These are phyloP conservation scores for Paramuricea clavata DNA, from an alignment of 92 coral and sea anemone species.

Conservation along the genomic window DNA sequence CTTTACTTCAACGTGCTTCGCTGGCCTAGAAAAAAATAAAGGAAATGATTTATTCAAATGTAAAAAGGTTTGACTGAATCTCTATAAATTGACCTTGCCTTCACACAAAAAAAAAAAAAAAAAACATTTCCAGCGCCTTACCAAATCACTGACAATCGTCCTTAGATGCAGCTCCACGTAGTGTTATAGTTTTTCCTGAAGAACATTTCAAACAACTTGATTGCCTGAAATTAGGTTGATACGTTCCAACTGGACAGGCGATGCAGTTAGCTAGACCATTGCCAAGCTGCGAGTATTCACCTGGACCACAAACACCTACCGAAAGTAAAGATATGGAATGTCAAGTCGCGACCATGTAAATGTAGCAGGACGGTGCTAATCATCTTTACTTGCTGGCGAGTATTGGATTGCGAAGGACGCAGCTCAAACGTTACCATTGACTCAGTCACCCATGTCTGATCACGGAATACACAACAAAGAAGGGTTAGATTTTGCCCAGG, in stretches of 20 bases:
- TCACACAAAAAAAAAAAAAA: too few species aligned
- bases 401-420: too few species aligned
- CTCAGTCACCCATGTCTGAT: background rate
- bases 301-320: constrained; percentile 87
- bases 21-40: background rate
- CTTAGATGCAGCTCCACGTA: constrained; percentile 72
- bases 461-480: background rate
- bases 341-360: too few species aligned
- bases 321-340: background rate
- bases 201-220: constrained; percentile 82
- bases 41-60: too few species aligned
- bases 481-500: background rate
- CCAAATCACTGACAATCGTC: constrained; percentile 69
- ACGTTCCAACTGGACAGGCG: constrained; percentile 88
- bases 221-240: constrained; percentile 83
- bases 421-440: too few species aligned
- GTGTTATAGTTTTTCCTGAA: constrained; percentile 74
- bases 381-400: background rate
- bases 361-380: background rate
- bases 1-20: background rate
- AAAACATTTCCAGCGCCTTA: constrained; percentile 12
- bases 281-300: constrained; percentile 76
- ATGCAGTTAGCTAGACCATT: constrained; percentile 81
- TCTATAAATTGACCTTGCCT: too few species aligned
- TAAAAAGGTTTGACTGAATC: too few species aligned